Evolutionary conservation across 2,797 vertebrate genomes (phyloP).

Genomic region (Alcedo quadribrachys): DNA sequence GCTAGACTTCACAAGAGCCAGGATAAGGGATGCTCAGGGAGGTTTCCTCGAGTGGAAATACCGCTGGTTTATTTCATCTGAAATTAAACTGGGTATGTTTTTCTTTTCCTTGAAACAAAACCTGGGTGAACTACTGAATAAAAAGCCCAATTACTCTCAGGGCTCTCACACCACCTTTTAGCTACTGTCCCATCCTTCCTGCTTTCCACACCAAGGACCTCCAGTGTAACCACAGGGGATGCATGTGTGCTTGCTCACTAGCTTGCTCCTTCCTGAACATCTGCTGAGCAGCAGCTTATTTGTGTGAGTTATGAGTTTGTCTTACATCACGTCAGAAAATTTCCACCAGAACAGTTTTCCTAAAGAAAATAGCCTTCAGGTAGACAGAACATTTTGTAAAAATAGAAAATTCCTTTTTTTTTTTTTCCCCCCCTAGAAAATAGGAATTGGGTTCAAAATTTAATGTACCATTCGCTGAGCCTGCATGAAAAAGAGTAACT

Average conservation of each 20-base stretch:
- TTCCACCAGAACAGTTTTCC: not conserved
- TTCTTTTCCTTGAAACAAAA: not conserved
- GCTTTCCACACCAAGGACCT: not conserved
- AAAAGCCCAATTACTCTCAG: not conserved
- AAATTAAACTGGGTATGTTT: not conserved
- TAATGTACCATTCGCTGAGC: not conserved
- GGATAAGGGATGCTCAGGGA: not conserved
- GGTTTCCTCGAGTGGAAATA: not conserved
- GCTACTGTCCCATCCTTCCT: not conserved
- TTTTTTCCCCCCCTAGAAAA: not conserved
- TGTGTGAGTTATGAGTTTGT: not conserved
- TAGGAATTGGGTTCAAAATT: not conserved
- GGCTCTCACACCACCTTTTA: not conserved
- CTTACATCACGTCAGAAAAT: not conserved
- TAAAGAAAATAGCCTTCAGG: not conserved
- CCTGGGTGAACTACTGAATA: not conserved
- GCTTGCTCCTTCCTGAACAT: not conserved
- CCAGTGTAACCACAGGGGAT: not conserved
- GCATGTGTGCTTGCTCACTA: not conserved
- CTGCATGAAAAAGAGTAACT: not conserved
- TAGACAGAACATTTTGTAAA: not conserved
- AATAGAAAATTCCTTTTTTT: not conserved
- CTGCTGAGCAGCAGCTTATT: not conserved
- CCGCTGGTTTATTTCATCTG: not conserved
- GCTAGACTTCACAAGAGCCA: not conserved